Conservation (phyloP, 1,140 invertebrate species). For the Bacillus rossius region DNA sequence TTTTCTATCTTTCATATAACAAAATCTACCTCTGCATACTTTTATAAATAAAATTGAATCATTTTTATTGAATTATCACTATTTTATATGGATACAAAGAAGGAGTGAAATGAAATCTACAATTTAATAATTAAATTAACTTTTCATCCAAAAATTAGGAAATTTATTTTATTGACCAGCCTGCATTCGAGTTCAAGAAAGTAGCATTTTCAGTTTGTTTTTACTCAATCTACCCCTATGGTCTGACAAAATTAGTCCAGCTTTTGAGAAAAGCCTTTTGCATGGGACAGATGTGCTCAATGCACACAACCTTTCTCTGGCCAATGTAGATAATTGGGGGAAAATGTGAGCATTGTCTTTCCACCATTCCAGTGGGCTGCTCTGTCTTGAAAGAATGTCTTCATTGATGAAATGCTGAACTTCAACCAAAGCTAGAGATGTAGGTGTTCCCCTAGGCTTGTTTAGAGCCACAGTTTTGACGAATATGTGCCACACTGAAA, state of each 20-base stretch:
- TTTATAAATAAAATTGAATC: too few relatives aligned
- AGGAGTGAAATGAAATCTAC: too few relatives aligned
- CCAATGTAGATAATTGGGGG: constrained; percentile 2
- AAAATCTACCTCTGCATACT: too few relatives aligned
- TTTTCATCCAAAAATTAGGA: too few relatives aligned
- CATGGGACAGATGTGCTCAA: constrained; percentile 14
- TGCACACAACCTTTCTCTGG: not conserved
- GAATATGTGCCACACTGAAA: not conserved
- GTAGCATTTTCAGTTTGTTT: not conserved
- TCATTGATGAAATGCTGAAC: not conserved
- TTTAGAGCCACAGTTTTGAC: not conserved
- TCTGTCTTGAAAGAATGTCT: not conserved
- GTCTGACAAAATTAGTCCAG: constrained; percentile 4
- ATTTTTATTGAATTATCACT: too few relatives aligned
- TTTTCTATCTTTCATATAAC: too few relatives aligned
- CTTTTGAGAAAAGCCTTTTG: constrained; percentile 12
- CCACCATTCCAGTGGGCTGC: constrained; percentile 12
- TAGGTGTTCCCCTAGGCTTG: not conserved
- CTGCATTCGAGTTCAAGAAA: not conserved
- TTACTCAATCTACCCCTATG: not conserved
- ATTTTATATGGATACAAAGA: too few relatives aligned
- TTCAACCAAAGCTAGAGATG: not conserved
- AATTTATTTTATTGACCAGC: not conserved
- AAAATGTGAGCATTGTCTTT: constrained; percentile 3
- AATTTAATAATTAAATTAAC: too few relatives aligned